Base-by-base conservation (phyloP, 2,888 invertebrate genomes). In the Acrobasis suavella region DNA sequence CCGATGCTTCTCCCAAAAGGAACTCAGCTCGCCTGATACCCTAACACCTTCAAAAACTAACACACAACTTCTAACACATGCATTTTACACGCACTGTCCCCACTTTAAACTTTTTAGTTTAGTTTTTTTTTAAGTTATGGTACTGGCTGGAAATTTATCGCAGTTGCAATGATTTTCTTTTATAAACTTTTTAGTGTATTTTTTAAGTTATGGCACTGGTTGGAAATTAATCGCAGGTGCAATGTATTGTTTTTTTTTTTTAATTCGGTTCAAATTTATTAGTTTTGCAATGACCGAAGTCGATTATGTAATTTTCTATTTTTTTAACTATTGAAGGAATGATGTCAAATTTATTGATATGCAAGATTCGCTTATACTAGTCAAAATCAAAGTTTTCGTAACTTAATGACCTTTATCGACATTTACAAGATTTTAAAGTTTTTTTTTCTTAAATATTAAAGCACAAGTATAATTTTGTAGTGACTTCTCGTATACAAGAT, bases 1-100 rank as follows among this genome's bases (percentile, higher is more conserved):
- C 91, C 94, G 93, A 75, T 94, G 93, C 78, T 94, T 94, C 72
- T 93, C 93, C 94, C 94, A 94, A 85, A 94, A 92, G 69, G 93
- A 84, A 80, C 92, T 91, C 92, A 93, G 92, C 82, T 83, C 92
- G 87, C 75, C 73, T 70, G 71, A 74, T 82, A 69, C 61, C 64
- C 65, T 59, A 50, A 52, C 64, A 65, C 68, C 54, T 15, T 64
- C 62, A 66, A 61, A 62, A 72, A 75, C 67, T 65, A 67, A 66
- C 68, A 60, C 70, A 71, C 63, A 69, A 71, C 70, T 10, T 9
- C 52, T 22, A 32, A 17, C 52, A 42, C 42, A 46, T 7, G 46
- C 46, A 46, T 46, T 58, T 49, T 49, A 12, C 9, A 58, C 42
- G 39, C 42, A 56, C n/a, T 52, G 12, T 17, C 32, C 7, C 22